Base-by-base conservation (phyloP, 2,888 invertebrate species). In the Plagiodera versicolora region DNA sequence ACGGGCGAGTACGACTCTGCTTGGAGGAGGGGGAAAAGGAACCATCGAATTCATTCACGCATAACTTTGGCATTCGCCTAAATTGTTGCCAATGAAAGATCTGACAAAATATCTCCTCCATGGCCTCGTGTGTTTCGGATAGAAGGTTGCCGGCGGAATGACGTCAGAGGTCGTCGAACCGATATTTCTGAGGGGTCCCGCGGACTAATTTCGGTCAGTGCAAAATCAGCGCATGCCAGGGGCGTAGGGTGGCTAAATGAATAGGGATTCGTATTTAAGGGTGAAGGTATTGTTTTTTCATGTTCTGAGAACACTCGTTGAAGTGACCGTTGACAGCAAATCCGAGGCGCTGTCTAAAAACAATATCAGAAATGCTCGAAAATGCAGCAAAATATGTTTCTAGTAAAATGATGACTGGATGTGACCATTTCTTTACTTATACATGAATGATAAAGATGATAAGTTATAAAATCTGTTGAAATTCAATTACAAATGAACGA, bases 111-210 rank as follows among this genome's bases (percentile, higher is more conserved):
- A 24, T 24, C 24, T 24, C 24, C 24, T 24, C 6, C 24, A 44
- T 66, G 67, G 60, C 63, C 67, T 68, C 64, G 66, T 67, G n/a
- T n/a, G 61, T 66, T 63, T 65, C 63, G 64, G 68, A 64, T 56
- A 65, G 70, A 73, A 73, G 73, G 72, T 68, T 70, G 72, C 64
- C 65, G 49, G 65, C 64, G 72, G 69, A 6, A 73, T 75, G 74
- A 74, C 74, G 74, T 74, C 74, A 74, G 69, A 72, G 76, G 72
- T 76, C 76, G 72, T 62, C 72, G 76, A 66, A 65, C 66, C 53
- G 58, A 63, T 39, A 66, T 67, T 70, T 69, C 71, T 64, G 58
- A 67, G 69, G 70, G 72, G 70, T 70, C 67, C 68, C 68, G 66
- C 67, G 63, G 68, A 71, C 70, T 71, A 68, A 71, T 68, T 68